Evolutionary conservation across 2,113 vertebrate species (phyloP).

Genomic region (Dipodomys ordii): DNA sequence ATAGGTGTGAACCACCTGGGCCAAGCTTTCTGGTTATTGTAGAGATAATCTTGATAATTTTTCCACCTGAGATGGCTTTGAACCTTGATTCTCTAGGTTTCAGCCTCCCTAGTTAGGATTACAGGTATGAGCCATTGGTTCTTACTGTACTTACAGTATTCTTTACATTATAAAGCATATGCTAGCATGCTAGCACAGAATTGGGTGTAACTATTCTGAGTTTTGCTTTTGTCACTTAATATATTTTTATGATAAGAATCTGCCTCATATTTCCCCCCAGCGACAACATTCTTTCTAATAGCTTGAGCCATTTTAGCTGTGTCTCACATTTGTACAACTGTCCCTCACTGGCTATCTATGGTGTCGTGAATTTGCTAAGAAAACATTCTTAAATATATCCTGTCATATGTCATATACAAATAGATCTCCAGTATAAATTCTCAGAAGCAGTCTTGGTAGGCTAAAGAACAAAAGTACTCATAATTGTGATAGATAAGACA

Average conservation of each 20-base stretch:
- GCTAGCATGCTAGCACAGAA: background rate
- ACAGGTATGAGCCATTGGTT: too few species aligned
- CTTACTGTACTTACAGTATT: background rate
- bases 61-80: too few species aligned
- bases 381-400: background rate
- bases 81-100: too few species aligned
- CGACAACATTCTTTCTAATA: conserved; percentile 8
- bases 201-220: background rate
- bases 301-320: background rate
- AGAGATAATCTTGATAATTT: too few species aligned
- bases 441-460: background rate
- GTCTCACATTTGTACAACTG: background rate
- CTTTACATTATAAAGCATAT: background rate
- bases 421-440: background rate
- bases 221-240: background rate
- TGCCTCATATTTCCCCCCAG: background rate
- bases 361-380: background rate
- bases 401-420: background rate
- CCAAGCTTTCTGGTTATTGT: too few species aligned
- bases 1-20: too few species aligned
- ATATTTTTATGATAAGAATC: background rate
- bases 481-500: background rate
- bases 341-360: background rate
- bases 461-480: background rate
- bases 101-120: too few species aligned